These are phyloP conservation scores for Acromyrmex echinatior DNA, from an alignment of 1,140 invertebrate species.

Conservation along the genomic window DNA sequence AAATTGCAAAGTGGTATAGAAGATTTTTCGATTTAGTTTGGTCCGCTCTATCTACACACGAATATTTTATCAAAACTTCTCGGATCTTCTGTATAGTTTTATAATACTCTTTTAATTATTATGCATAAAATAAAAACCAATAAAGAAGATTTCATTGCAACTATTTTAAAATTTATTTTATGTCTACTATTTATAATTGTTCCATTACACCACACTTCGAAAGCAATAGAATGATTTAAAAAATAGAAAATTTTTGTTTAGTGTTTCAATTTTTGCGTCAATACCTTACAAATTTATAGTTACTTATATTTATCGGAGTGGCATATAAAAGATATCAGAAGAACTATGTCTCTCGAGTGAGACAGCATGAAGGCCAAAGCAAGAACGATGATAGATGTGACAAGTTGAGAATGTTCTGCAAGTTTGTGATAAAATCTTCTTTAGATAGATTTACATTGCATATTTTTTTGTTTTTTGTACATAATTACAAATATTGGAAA, in stretches of 20 bases:
- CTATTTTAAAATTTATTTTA: slow-evolving; percentile 36
- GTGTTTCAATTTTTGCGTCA: slow-evolving; percentile 32
- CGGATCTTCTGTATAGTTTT: not conserved
- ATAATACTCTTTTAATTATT: slow-evolving; percentile 6
- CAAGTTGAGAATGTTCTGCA: slow-evolving; percentile 49
- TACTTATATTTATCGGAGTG: slow-evolving; percentile 50
- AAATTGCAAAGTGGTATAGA: too few relatives aligned
- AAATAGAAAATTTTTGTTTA: slow-evolving; percentile 16
- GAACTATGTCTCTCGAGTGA: slow-evolving; percentile 23
- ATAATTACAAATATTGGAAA: slow-evolving; percentile 54
- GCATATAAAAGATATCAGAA: slow-evolving; percentile 66
- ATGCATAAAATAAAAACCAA: not conserved
- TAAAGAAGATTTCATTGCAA: not conserved
- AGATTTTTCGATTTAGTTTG: too few relatives aligned
- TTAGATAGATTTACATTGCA: slow-evolving; percentile 37
- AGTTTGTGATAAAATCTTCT: slow-evolving; percentile 63
- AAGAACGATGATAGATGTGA: slow-evolving; percentile 74
- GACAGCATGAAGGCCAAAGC: slow-evolving; percentile 36
- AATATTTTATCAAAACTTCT: too few relatives aligned
- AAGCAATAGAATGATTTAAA: not conserved
- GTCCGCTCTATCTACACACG: too few relatives aligned
- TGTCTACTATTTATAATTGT: not conserved
- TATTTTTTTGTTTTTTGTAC: not conserved
- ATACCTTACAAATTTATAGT: slow-evolving; percentile 66
- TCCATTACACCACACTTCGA: not conserved